Percentiles rank a stretch among this genome's conserved stretches.
phyloP scores from a whole-genome alignment of 2,113 vertebrate species.

The Axis porcinus region DNA sequence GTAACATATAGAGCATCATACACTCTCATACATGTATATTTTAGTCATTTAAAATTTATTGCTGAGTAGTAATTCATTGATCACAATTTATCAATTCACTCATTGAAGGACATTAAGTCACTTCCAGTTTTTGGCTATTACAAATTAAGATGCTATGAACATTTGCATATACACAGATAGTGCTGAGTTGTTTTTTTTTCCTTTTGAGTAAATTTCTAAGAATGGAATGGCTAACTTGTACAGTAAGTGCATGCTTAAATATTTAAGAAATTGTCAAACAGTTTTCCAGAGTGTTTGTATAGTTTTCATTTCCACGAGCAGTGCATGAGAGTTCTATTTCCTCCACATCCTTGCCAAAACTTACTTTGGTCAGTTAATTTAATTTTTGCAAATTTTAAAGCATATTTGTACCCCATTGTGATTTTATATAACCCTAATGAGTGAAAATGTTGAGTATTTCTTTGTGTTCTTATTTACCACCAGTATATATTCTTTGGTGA shows the following conservation, averaged over 20 bases:
- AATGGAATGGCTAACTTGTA: not conserved
- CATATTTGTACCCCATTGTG: not conserved
- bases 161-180: not conserved
- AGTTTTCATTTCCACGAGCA: not conserved
- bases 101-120: not conserved
- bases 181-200: not conserved
- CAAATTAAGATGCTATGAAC: not conserved
- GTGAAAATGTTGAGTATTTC: not conserved
- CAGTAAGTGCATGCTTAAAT: not conserved
- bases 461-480: not conserved
- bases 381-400: not conserved
- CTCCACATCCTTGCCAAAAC: not conserved
- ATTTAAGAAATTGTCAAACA: not conserved
- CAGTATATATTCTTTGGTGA: not conserved
- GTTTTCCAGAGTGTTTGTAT: not conserved
- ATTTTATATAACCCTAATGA: not conserved
- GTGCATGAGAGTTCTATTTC: not conserved
- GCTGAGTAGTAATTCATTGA: not conserved
- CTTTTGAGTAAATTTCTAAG: not conserved
- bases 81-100: not conserved
- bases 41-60: not conserved
- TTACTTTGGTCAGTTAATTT: not conserved
- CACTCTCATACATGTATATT: not conserved
- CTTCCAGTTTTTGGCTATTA: not conserved
- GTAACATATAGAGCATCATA: rapidly evolving